Evolutionary conservation across 2,113 vertebrate genomes (phyloP).

Genomic region (Callospermophilus lateralis): DNA sequence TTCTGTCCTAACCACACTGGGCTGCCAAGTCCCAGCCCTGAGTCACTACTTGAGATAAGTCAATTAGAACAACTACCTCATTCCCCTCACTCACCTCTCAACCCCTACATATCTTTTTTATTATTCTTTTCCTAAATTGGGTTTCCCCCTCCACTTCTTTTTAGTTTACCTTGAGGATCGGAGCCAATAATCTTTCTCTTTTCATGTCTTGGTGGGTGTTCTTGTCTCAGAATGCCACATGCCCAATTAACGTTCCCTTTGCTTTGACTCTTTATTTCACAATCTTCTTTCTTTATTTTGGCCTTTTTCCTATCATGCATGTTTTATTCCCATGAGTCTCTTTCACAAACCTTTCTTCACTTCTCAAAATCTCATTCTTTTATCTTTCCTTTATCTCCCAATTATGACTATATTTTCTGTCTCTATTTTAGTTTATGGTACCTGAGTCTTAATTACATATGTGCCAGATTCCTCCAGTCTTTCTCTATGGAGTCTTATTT

Average conservation of each 20-base stretch:
- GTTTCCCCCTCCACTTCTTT: not conserved
- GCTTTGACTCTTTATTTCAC: not conserved
- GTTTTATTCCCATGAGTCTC: not conserved
- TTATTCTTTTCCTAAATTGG: not conserved
- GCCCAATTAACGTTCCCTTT: not conserved
- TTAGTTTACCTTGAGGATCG: not conserved
- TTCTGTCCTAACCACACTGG: not conserved
- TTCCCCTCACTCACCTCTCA: not conserved
- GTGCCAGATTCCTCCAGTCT: not conserved
- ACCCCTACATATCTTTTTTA: not conserved
- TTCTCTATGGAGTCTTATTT: not conserved
- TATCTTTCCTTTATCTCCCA: not conserved
- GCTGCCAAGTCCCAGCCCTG: not conserved
- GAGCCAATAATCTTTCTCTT: not conserved
- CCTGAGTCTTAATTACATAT: not conserved
- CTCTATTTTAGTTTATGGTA: not conserved
- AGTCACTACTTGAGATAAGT: not conserved
- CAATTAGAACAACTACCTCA: not conserved
- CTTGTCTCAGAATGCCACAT: not conserved
- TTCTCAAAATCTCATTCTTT: not conserved
- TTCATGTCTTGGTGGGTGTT: not conserved
- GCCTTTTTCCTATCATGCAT: not conserved
- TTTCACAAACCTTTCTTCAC: not conserved
- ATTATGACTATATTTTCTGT: not conserved
- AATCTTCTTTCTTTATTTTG: not conserved